Conservation (phyloP, 2,888 invertebrate genomes). For the Orthosia cruda region DNA sequence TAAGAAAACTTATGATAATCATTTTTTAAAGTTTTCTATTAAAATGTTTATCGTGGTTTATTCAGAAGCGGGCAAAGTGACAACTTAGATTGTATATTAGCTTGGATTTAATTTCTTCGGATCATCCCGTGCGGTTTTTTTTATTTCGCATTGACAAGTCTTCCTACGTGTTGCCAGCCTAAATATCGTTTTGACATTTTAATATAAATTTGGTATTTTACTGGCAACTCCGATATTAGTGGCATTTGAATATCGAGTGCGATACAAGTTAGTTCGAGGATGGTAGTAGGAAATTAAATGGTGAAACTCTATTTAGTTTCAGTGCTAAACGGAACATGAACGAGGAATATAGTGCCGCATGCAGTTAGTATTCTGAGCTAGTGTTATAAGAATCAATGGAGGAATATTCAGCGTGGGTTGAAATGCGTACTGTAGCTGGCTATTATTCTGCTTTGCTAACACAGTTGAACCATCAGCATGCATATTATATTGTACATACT, state of each 20-base stretch:
- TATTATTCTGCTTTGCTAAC: neutral
- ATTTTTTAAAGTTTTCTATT: neutral
- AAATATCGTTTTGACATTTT: constrained; percentile 59
- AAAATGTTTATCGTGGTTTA: neutral
- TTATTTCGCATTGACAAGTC: neutral
- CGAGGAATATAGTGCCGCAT: constrained; percentile 34
- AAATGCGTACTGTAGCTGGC: neutral
- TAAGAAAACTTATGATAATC: neutral
- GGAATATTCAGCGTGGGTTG: constrained; percentile 12
- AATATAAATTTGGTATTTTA: constrained; percentile 71
- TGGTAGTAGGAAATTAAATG: constrained; percentile 69
- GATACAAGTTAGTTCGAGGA: constrained; percentile 55
- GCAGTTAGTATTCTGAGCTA: constrained; percentile 27
- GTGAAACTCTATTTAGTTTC: constrained; percentile 53
- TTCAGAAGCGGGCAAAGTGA: neutral
- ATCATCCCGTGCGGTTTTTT: neutral
- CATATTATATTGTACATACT: too few relatives aligned
- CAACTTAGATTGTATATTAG: neutral
- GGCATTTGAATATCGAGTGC: constrained; percentile 67
- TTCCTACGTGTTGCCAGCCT: constrained; percentile 36
- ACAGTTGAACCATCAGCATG: neutral
- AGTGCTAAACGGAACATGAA: constrained; percentile 27
- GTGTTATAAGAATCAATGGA: constrained; percentile 24
- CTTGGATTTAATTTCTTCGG: neutral
- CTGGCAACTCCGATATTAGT: constrained; percentile 65